Evolutionary conservation across 2,888 invertebrate species (phyloP).

Genomic region (Lasioglossum villosulum): DNA sequence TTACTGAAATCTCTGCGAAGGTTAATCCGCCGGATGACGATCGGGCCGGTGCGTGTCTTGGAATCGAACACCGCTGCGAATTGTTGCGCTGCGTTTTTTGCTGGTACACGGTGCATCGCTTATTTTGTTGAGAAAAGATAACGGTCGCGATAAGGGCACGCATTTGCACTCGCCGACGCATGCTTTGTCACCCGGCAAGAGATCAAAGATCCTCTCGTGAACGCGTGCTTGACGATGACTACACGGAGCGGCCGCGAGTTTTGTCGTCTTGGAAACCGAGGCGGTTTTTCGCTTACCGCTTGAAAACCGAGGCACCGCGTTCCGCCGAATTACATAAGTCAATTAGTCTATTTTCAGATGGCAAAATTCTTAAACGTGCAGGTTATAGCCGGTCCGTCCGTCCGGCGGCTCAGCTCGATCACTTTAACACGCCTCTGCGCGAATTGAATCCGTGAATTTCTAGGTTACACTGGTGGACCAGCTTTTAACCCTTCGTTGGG

Average conservation of each 20-base stretch:
- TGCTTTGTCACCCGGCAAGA: not conserved
- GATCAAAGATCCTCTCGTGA: constrained; percentile 24
- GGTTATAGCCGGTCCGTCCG: constrained; percentile 28
- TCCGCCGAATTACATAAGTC: constrained; percentile 59
- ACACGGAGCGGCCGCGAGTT: not conserved
- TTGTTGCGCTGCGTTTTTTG: not conserved
- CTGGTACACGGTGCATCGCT: constrained; percentile 6
- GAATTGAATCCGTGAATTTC: constrained; percentile 5
- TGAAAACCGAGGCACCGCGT: constrained; percentile 33
- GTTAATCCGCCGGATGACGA: constrained; percentile 27
- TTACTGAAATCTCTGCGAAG: constrained; percentile 33
- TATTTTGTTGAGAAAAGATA: not conserved
- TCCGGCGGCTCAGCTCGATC: constrained; percentile 16
- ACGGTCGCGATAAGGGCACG: constrained; percentile 29
- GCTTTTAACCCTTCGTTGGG: not conserved
- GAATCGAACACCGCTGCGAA: constrained; percentile 18
- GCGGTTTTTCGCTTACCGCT: constrained; percentile 11
- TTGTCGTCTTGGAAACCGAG: constrained; percentile 18
- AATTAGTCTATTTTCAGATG: constrained; percentile 64
- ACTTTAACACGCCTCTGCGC: constrained; percentile 4
- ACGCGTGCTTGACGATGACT: not conserved
- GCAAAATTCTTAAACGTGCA: constrained; percentile 56
- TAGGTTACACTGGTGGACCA: not conserved
- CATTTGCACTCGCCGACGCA: not conserved
- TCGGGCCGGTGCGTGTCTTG: not conserved